These are phyloP conservation scores for Tursiops truncatus DNA, from an alignment of 2,113 vertebrate genomes.

Conservation along the genomic window DNA sequence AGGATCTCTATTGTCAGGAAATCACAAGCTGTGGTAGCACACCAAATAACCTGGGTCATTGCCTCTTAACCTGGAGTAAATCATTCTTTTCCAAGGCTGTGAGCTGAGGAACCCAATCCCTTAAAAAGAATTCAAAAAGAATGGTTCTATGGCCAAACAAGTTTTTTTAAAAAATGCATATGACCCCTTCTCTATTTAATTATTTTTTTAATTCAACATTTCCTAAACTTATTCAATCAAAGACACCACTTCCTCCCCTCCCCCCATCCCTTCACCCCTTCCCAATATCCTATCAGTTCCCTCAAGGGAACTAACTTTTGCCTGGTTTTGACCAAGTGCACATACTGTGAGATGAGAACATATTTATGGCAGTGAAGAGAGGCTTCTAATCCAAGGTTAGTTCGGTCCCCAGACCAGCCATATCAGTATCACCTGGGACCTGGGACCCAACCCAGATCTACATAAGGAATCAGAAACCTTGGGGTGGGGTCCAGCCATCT, in stretches of 20 bases:
- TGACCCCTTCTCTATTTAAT: neutral
- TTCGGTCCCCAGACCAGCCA: neutral
- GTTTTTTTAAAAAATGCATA: neutral
- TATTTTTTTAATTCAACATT: neutral
- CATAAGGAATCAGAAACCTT: neutral
- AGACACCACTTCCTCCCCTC: neutral
- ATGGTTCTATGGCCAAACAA: neutral
- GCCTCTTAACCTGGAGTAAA: neutral
- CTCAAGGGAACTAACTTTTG: neutral
- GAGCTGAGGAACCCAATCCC: neutral
- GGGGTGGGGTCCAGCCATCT: accelerated
- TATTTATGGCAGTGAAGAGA: neutral
- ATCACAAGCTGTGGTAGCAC: neutral
- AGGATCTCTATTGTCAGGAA: neutral
- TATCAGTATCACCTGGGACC: neutral
- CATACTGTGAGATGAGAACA: accelerated
- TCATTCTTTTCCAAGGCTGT: neutral
- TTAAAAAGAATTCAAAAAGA: neutral
- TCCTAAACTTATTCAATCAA: neutral
- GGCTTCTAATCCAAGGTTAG: neutral
- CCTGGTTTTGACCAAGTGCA: neutral
- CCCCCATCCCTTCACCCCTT: neutral
- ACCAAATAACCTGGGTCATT: neutral
- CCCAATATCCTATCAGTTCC: neutral
- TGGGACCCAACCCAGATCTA: neutral